Conservation (phyloP, 2,113 vertebrate species). For the Prinia subflava region DNA sequence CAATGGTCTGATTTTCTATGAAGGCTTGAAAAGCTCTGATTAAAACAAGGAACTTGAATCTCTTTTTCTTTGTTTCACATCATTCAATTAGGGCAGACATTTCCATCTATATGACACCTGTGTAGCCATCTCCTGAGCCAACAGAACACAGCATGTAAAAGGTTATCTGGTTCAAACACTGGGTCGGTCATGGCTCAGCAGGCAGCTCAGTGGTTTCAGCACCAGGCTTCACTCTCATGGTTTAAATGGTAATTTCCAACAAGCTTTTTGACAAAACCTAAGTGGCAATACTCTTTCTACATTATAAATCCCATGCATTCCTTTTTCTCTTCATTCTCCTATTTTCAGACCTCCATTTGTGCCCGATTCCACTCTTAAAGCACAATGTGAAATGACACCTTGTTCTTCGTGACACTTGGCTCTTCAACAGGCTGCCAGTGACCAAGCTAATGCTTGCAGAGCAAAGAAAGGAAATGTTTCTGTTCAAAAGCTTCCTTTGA, state of each 20-base stretch:
- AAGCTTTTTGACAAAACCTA: not conserved
- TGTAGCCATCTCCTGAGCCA: not conserved
- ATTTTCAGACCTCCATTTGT: not conserved
- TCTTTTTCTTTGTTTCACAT: not conserved
- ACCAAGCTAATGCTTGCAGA: not conserved
- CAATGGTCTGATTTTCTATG: not conserved
- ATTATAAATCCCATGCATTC: not conserved
- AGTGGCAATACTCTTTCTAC: not conserved
- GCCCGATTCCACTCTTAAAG: not conserved
- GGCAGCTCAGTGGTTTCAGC: not conserved
- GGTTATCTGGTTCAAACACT: not conserved
- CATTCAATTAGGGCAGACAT: not conserved
- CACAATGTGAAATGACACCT: not conserved
- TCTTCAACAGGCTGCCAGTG: conserved; percentile 31
- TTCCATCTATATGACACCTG: not conserved
- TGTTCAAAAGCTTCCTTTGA: conserved; percentile 35
- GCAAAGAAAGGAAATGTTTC: conserved; percentile 13
- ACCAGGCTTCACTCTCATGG: not conserved
- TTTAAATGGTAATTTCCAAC: not conserved
- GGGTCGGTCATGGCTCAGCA: not conserved
- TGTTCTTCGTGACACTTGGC: not conserved
- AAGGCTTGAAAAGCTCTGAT: not conserved
- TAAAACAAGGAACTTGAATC: not conserved
- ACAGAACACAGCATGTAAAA: not conserved
- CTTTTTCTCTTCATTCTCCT: not conserved